Evolutionary conservation across 2,888 invertebrate species (phyloP), one percentile per base, ranked within the genome.

Genomic region (Cerastis rubricosa): DNA sequence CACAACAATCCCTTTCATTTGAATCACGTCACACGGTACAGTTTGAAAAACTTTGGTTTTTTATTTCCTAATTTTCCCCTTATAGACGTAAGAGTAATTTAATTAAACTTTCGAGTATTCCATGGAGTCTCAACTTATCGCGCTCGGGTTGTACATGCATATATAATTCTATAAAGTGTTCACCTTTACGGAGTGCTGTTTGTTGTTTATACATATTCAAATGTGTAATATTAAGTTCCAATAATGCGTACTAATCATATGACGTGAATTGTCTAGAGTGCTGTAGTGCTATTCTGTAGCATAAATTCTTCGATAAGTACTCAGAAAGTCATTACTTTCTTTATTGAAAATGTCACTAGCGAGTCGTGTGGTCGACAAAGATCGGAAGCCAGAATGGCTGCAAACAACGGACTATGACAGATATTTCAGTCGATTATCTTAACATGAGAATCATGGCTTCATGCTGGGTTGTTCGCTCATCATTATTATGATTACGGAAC

Each of bases 201-300:
- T 63, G 63, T 22, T 47, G 9, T 40, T 51, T 72, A 47, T 59
- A 47, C 17, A 61, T 71, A 71, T n/a, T 22, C 4, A 68, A 25
- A 65, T 29, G 49, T 40, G 54, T 47, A 29, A 51, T 2, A 29
- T 73, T 66, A 64, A 57, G 19, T 45, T 45, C 49, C 14, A 59
- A 77, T 25, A 51, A 19, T 35, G 57, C 22, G 17, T 59, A 57
- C 11, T 54, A 63, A 51, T 45, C 25, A 40, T 63, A 14, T 14
- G 67, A 35, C 59, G 6, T 12, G n/a, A 51, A 29, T 76, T 14
- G 47, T 47, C 19, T 40, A 49, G 8, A 45, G 49, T 35, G 25
- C 19, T 51, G 51, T 47, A 78, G 9, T 54, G 45, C 45, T 78
- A 47, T 63, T 67, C 76, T 29, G 76, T 76, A 67, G n/a, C 29